Percentiles rank a stretch among this genome's conserved stretches.
Conservation (phyloP, 2,888 invertebrate genomes). For the Drosophila histrio region DNA sequence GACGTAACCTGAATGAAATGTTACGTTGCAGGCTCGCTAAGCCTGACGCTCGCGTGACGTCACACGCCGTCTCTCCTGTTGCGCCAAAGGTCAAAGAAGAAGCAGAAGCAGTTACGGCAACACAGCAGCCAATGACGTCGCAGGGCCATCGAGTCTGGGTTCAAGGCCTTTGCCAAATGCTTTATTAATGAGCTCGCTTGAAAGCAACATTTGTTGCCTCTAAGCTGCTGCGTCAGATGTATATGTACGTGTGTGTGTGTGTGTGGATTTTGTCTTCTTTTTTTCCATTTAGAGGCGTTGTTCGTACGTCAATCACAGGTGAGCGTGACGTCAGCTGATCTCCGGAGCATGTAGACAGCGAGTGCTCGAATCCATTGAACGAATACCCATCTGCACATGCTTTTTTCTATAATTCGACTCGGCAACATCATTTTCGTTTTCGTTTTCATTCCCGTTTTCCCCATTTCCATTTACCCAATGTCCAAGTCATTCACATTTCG, state of each 20-base stretch:
- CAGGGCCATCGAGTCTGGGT: constrained; percentile 39
- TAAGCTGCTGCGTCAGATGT: constrained; percentile 20
- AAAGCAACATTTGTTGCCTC: constrained; percentile 16
- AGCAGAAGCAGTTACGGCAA: constrained; percentile 6
- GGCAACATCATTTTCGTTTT: constrained; percentile 44
- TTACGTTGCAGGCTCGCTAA: constrained; percentile 30
- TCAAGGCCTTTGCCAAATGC: constrained; percentile 49
- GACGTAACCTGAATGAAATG: constrained; percentile 54
- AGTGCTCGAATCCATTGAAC: constrained; percentile 26
- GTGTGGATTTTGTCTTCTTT: constrained; percentile 6
- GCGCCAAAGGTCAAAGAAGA: constrained; percentile 46
- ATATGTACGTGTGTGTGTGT: constrained; percentile 1
- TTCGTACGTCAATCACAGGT: constrained; percentile 68
- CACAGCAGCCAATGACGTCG: constrained; percentile 44
- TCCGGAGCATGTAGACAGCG: constrained; percentile 21
- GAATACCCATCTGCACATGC: background rate
- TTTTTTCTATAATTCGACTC: constrained; percentile 50
- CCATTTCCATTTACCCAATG: constrained; percentile 17
- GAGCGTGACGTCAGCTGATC: constrained; percentile 62
- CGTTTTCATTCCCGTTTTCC: constrained; percentile 8
- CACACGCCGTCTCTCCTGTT: constrained; percentile 54
- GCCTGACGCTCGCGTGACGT: constrained; percentile 41
- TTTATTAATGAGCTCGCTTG: constrained; percentile 44
- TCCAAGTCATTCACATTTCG: constrained; percentile 54
- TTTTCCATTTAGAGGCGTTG: constrained; percentile 32